phyloP scores from a whole-genome alignment of 2,888 invertebrate species.

The Candidula unifasciata region DNA sequence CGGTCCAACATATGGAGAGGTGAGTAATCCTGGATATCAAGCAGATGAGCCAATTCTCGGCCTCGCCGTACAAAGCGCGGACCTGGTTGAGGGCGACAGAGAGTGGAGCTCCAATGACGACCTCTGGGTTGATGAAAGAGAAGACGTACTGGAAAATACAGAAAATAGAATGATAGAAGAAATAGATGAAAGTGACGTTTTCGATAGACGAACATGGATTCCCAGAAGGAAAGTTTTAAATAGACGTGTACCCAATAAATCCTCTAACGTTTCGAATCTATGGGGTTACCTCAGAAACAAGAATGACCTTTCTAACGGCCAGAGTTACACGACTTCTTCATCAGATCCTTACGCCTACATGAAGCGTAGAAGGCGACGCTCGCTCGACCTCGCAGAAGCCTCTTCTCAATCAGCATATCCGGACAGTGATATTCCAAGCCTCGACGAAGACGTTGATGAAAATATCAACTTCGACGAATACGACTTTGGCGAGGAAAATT shows the following conservation, averaged over 20 bases:
- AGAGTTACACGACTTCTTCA: background rate
- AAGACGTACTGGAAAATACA: constrained; percentile 32
- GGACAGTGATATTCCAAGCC: background rate
- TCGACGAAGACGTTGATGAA: constrained; percentile 8
- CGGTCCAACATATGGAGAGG: background rate
- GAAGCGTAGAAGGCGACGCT: constrained; percentile 46
- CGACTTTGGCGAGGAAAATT: background rate
- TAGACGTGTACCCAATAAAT: background rate
- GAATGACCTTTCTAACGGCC: background rate
- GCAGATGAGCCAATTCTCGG: constrained; percentile 50
- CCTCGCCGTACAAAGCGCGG: background rate
- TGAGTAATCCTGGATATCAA: constrained; percentile 38
- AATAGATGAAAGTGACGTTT: constrained; percentile 24
- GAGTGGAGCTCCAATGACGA: constrained; percentile 14
- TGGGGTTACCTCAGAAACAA: constrained; percentile 2
- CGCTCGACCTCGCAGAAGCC: background rate
- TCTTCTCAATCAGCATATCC: constrained; percentile 3
- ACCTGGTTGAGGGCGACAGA: background rate
- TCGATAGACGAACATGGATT: constrained; percentile 18
- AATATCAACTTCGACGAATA: constrained; percentile 25
- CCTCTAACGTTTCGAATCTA: background rate
- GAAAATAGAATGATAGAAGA: constrained; percentile 32
- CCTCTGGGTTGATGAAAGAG: constrained; percentile 37
- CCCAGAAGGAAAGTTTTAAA: constrained; percentile 12
- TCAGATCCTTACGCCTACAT: constrained; percentile 36